These are phyloP conservation scores for Micromys minutus DNA, from an alignment of 2,113 vertebrate species.

Conservation along the genomic window DNA sequence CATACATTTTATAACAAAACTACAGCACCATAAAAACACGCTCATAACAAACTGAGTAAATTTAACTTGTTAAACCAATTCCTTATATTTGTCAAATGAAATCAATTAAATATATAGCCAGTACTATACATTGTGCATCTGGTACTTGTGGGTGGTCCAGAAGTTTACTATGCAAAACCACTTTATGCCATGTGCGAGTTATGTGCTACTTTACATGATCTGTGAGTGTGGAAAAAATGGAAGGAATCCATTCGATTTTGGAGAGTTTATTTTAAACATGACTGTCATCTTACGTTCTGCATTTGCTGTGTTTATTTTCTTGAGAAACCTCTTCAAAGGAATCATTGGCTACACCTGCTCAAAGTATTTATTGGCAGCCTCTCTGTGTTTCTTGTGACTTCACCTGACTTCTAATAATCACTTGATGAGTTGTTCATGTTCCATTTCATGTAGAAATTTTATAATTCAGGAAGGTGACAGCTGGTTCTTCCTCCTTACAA, in stretches of 20 bases:
- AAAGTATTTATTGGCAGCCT: background rate
- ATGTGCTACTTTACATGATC: background rate
- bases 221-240: background rate
- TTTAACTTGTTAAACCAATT: background rate
- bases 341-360: accelerated
- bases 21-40: too few relatives aligned
- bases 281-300: background rate
- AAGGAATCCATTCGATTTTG: background rate
- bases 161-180: background rate
- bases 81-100: background rate
- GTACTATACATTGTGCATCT: background rate
- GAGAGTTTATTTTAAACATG: background rate
- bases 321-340: background rate
- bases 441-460: background rate
- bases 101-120: background rate
- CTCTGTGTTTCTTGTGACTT: background rate
- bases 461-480: background rate
- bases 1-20: background rate
- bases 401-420: background rate
- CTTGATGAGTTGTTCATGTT: background rate
- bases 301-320: background rate
- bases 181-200: too few relatives aligned
- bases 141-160: background rate
- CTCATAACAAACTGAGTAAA: background rate
- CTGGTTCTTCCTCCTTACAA: background rate